phyloP scores from a whole-genome alignment of 1,140 invertebrate genomes.

The Metopolophium dirhodum region DNA sequence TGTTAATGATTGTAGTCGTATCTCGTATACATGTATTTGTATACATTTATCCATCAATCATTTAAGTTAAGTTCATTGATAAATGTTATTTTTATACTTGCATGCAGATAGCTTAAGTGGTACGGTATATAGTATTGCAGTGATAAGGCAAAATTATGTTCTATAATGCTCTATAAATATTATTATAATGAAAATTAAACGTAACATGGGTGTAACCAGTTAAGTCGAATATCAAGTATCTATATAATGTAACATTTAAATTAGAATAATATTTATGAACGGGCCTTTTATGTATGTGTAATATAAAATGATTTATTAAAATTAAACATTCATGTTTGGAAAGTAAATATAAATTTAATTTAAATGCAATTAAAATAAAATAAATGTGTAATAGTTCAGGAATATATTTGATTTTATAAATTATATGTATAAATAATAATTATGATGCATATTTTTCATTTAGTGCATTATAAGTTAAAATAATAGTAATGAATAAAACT shows the following conservation, averaged over 20 bases:
- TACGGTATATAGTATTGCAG: not conserved
- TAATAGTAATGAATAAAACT: not conserved
- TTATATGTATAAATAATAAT: no score
- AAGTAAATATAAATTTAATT: not conserved
- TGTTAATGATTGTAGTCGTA: not conserved
- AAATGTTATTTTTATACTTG: not conserved
- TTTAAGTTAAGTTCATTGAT: not conserved
- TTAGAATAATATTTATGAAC: not conserved
- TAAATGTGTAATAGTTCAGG: not conserved
- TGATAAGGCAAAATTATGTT: constrained; percentile 10
- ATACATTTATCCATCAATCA: not conserved
- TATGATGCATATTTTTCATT: not conserved
- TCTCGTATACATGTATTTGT: not conserved
- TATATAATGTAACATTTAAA: constrained; percentile 5
- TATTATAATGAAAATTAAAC: not conserved
- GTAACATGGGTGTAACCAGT: constrained; percentile 32
- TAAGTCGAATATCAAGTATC: not conserved
- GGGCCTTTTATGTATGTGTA: not conserved
- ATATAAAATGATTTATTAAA: not conserved
- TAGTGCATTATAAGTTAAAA: not conserved
- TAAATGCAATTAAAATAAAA: not conserved
- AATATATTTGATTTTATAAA: no score
- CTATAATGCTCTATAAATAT: no score
- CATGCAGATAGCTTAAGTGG: not conserved
- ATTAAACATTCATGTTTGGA: not conserved